Conservation (phyloP, 53 echinoderm and acorn worm species). For the Actinopyga echinites region DNA sequence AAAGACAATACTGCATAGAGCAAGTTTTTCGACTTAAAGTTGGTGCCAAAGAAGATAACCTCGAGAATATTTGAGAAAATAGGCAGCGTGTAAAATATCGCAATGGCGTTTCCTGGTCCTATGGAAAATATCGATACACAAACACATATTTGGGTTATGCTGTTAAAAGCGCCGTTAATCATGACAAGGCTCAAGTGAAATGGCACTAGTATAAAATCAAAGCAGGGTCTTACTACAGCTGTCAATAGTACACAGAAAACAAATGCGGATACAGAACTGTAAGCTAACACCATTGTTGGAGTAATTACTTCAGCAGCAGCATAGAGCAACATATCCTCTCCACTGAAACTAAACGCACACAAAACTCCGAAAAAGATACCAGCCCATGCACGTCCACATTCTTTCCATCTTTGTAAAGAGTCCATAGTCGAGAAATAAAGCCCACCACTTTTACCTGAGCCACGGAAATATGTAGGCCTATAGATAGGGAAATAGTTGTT, state of each 20-base stretch:
- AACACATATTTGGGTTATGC: constrained; percentile 7
- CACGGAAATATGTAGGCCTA: too few species aligned
- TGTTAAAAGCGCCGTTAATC: not conserved
- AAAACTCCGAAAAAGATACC: not conserved
- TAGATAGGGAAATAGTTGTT: too few species aligned
- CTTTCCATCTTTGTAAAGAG: too few species aligned
- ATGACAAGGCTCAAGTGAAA: not conserved
- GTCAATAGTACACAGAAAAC: not conserved
- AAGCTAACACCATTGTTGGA: constrained; percentile 7
- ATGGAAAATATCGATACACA: not conserved
- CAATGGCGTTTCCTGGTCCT: constrained; percentile 21
- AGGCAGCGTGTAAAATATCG: constrained; percentile 17
- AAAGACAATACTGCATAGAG: constrained; percentile 1
- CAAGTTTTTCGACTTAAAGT: not conserved
- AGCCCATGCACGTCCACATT: too few species aligned
- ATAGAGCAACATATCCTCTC: not conserved
- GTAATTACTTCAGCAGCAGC: not conserved
- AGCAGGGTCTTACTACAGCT: not conserved
- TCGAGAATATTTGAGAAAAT: not conserved
- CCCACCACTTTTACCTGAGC: too few species aligned
- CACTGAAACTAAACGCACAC: not conserved
- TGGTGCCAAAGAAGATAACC: not conserved
- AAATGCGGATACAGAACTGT: not conserved
- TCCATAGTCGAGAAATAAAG: too few species aligned
- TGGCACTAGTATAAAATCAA: not conserved